Percentiles rank a stretch among this genome's conserved stretches.
These are phyloP conservation scores for Gadus chalcogrammus DNA, from an alignment of 2,113 vertebrate species.

Conservation along the genomic window DNA sequence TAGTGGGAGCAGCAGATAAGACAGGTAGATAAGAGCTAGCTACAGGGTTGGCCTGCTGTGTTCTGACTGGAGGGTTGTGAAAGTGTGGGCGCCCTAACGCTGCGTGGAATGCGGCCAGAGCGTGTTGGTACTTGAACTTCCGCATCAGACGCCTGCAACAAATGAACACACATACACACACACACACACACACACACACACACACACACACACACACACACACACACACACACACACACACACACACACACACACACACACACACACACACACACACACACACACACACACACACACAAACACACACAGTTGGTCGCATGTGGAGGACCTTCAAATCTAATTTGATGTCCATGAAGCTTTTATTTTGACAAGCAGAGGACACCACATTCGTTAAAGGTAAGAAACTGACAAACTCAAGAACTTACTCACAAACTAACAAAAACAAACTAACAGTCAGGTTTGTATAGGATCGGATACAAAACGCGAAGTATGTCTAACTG, in stretches of 20 bases:
- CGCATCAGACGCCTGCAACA: conserved; percentile 64
- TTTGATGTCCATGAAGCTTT: conserved; percentile 25
- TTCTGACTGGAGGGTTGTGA: conserved; percentile 52
- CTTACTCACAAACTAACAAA: too few species aligned
- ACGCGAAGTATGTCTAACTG: too few species aligned
- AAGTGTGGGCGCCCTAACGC: conserved; percentile 29
- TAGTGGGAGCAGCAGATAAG: too few species aligned
- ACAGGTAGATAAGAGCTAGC: background rate
- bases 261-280: conserved; percentile 33
- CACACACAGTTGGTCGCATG: conserved; percentile 27
- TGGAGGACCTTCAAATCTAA: background rate
- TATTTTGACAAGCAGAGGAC: conserved; percentile 17
- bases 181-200: conserved; percentile 35
- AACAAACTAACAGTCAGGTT: too few species aligned
- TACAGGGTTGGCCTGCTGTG: conserved; percentile 25
- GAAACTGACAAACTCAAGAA: conserved; percentile 14
- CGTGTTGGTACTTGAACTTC: conserved; percentile 77
- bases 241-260: conserved; percentile 43
- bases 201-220: conserved; percentile 34
- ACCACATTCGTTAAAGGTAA: conserved; percentile 47
- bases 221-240: conserved; percentile 38
- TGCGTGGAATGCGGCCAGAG: conserved; percentile 57
- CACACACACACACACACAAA: conserved; percentile 36
- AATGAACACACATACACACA: conserved; percentile 41
- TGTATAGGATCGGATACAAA: too few species aligned